phyloP scores from a whole-genome alignment of 2,888 invertebrate genomes.

The Timandra comae region DNA sequence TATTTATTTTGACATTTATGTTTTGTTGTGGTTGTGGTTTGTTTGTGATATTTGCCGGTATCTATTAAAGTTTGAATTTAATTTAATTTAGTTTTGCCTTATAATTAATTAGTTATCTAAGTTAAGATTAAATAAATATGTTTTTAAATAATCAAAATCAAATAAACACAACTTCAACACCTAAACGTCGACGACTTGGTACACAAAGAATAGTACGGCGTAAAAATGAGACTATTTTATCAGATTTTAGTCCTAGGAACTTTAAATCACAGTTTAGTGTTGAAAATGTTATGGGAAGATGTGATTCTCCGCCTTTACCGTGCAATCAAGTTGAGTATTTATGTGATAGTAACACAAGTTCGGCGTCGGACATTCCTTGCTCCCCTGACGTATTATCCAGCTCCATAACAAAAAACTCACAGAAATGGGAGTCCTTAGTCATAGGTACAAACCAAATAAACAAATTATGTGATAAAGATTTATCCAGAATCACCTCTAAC shows the following conservation, averaged over 20 bases:
- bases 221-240: conserved; percentile 20
- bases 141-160: conserved; percentile 19
- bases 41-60: too few relatives aligned
- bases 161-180: conserved; percentile 43
- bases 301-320: conserved; percentile 59
- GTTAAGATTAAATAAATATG: too few relatives aligned
- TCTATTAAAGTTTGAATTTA: too few relatives aligned
- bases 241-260: conserved; percentile 33
- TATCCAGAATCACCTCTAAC: conserved; percentile 10
- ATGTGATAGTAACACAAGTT: conserved; percentile 41
- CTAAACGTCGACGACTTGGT: conserved; percentile 56
- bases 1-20: too few relatives aligned
- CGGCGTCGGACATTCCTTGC: conserved; percentile 37
- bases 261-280: conserved; percentile 19
- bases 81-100: too few relatives aligned
- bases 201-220: conserved; percentile 34
- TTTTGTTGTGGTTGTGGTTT: too few relatives aligned
- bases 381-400: conserved; percentile 42
- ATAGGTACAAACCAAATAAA: conserved; percentile 28
- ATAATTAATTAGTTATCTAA: too few relatives aligned
- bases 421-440: conserved; percentile 44
- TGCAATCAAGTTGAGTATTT: conserved; percentile 66
- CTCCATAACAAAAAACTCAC: conserved; percentile 26
- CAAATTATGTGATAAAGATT: conserved; percentile 16
- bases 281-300: conserved; percentile 19